A percentile compares a stretch with the other conserved stretches of the same genome.
phyloP scores from a whole-genome alignment of 2,888 invertebrate species.

The Lasioglossum calceatum region DNA sequence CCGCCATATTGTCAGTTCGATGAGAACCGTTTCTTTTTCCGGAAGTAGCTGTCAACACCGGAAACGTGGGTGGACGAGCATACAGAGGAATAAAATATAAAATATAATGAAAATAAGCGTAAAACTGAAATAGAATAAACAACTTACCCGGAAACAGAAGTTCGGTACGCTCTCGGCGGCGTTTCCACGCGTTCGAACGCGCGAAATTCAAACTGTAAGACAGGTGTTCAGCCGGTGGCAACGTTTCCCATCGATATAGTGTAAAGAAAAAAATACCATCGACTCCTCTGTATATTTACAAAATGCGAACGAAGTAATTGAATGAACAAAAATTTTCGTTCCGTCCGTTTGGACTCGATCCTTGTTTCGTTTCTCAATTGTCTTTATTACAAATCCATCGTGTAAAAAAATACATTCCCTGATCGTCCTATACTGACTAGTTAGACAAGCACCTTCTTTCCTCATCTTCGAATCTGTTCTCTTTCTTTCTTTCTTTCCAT shows the following conservation, averaged over 20 bases:
- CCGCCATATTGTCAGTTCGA: not conserved
- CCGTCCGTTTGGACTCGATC: constrained; percentile 47
- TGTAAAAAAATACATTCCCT: constrained; percentile 82
- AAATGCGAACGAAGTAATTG: not conserved
- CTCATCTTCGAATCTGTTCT: not conserved
- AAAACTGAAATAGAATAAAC: constrained; percentile 7
- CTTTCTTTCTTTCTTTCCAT: constrained; percentile 16
- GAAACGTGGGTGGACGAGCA: not conserved
- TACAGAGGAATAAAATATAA: not conserved
- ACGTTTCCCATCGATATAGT: not conserved
- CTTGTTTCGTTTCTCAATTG: constrained; percentile 50
- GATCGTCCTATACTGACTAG: constrained; percentile 80
- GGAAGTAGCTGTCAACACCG: not conserved
- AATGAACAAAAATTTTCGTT: not conserved
- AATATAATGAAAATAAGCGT: not conserved
- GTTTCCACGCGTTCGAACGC: not conserved
- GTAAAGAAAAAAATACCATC: not conserved
- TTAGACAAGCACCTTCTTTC: constrained; percentile 60
- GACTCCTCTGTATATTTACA: not conserved
- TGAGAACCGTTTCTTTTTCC: not conserved
- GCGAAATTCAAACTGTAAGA: constrained; percentile 14
- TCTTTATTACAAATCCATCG: constrained; percentile 74
- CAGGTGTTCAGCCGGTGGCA: not conserved
- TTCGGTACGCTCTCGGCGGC: constrained; percentile 10
- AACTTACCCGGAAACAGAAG: constrained; percentile 42